Evolutionary conservation across 2,113 vertebrate genomes (phyloP).

Genomic region (Phylloscopus whistleri): DNA sequence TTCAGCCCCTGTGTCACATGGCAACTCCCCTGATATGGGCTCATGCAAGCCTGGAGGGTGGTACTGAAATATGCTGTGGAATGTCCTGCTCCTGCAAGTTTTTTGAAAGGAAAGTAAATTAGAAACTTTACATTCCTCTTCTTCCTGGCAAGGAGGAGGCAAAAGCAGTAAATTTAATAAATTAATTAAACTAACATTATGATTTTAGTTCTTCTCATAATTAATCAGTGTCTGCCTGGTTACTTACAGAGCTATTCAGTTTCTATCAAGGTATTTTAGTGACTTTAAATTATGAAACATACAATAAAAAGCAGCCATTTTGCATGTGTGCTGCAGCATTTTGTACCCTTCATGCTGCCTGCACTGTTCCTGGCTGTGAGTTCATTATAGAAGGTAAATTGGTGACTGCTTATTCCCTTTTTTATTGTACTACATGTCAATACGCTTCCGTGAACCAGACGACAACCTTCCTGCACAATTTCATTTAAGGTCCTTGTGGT

Average conservation of each 20-base stretch:
- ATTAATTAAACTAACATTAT: neutral
- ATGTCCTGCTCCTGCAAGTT: neutral
- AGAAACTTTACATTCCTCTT: neutral
- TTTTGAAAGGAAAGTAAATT: neutral
- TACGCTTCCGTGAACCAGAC: neutral
- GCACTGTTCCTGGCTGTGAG: neutral
- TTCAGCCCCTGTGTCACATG: fast-evolving
- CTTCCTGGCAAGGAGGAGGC: neutral
- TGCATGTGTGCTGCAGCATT: neutral
- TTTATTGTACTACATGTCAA: neutral
- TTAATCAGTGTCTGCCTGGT: neutral
- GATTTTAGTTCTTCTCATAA: neutral
- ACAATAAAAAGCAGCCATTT: neutral
- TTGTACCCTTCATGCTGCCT: neutral
- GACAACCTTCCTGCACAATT: neutral
- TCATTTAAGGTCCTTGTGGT: neutral
- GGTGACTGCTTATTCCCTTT: neutral
- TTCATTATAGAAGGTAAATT: neutral
- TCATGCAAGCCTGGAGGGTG: neutral
- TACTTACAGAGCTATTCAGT: neutral
- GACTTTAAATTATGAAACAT: neutral
- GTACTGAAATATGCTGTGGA: neutral
- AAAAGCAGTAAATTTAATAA: neutral
- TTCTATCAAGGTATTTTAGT: neutral
- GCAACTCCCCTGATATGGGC: fast-evolving